Evolutionary conservation across 1,140 invertebrate species (phyloP), one percentile per base, ranked within the genome.

Genomic region (Aphidius gifuensis): DNA sequence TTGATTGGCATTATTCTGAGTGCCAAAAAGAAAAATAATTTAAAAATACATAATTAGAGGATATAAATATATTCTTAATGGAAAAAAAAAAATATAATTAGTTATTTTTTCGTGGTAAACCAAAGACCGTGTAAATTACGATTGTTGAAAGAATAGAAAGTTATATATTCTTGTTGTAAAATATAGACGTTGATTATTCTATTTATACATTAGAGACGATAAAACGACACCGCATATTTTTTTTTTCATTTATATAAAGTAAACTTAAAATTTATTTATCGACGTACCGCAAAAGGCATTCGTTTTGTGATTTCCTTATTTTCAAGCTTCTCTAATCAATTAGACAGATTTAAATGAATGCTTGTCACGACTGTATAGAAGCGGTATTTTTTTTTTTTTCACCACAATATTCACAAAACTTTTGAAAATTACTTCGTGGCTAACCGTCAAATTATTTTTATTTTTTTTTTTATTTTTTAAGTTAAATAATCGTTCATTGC

Each of bases 301-400:
- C 1, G 5, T 38, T 45, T 39, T 43, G 42, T 21, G 38, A 61
- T 66, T 67, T 62, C 43, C 66, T 57, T 49, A 60, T 67, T 67
- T 60, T 56, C 60, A 64, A 44, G 61, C 49, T 56, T 57, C 48
- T 54, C 62, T 64, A 67, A 67, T 67, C 66, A 67, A 67, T 67
- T 64, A 67, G 57, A 62, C 50, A 43, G 60, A 66, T 62, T 66
- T 66, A 58, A 62, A 64, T 54, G 58, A 51, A 61, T 51, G 45
- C 50, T 61, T 62, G 59, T 64, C 62, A 66, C 65, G 62, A 64
- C 49, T 61, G 39, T 11, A 21, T 5, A 38, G 44, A 56, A 59
- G 57, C 47, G 60, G 56, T 61, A 44, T 40, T 42, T 42, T 58
- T n/a, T 42, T 58, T n/a, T 46, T 51, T 51, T 16, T 16, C 16